These are phyloP conservation scores for Zelleria hepariella DNA, from an alignment of 2,888 invertebrate genomes.

Conservation along the genomic window DNA sequence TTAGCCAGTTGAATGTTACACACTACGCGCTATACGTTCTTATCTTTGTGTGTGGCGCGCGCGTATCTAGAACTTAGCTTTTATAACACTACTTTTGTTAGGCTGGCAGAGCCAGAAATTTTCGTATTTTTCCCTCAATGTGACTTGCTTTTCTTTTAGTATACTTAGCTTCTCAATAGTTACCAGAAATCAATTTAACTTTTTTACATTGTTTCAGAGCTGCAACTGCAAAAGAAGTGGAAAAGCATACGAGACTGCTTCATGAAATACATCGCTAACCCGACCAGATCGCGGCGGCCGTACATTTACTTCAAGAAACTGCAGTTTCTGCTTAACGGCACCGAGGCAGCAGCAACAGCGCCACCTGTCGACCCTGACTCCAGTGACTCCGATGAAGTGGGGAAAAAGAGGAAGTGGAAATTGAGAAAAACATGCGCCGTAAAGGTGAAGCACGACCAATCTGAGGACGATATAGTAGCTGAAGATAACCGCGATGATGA, in stretches of 20 bases:
- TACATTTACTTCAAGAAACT: conserved; percentile 50
- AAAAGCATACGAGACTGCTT: conserved; percentile 60
- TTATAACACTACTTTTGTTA: neutral
- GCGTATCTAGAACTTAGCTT: neutral
- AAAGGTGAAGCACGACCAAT: conserved; percentile 23
- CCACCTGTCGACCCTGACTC: conserved; percentile 15
- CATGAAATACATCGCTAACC: conserved; percentile 46
- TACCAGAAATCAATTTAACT: conserved; percentile 18
- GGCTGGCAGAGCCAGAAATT: no score
- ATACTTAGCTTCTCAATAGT: neutral
- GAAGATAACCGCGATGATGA: conserved; percentile 17
- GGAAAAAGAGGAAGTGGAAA: conserved; percentile 22
- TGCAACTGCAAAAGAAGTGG: conserved; percentile 65
- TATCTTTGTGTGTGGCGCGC: neutral
- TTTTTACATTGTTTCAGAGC: conserved; percentile 36
- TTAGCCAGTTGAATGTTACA: neutral
- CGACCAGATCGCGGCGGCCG: conserved; percentile 26
- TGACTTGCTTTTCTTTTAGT: no score
- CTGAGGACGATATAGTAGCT: conserved; percentile 31
- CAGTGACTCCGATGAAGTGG: conserved; percentile 37
- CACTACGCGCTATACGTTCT: neutral
- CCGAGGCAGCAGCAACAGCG: conserved; percentile 15
- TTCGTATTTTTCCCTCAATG: no score
- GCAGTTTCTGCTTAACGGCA: conserved; percentile 44
- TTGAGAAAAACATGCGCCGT: conserved; percentile 25